Conservation (phyloP, 1,140 invertebrate genomes). For the Drosophila teissieri region DNA sequence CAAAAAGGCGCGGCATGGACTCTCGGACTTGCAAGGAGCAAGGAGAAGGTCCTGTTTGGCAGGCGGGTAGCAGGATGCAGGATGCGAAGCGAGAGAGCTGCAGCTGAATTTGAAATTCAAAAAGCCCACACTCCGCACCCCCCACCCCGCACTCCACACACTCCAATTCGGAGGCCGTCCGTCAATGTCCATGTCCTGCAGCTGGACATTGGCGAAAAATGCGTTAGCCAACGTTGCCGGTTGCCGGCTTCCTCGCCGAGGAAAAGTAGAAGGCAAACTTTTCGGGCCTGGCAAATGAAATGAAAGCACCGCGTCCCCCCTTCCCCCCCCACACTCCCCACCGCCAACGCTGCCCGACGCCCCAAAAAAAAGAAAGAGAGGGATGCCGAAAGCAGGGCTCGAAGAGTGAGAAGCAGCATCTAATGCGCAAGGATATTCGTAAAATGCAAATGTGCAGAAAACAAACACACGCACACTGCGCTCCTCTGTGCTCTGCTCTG, state of each 20-base stretch:
- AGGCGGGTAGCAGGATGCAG: slow-evolving; percentile 7
- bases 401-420: slow-evolving; percentile 53
- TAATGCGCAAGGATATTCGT: slow-evolving; percentile 84
- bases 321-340: not conserved
- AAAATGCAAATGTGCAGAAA: slow-evolving; percentile 84
- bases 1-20: slow-evolving; percentile 75
- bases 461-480: slow-evolving; percentile 58
- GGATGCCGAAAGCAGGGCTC: slow-evolving; percentile 2
- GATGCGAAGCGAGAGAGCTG: slow-evolving; percentile 43
- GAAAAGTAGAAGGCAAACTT: slow-evolving; percentile 77
- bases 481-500: not conserved
- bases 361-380: slow-evolving; percentile 13
- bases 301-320: slow-evolving; percentile 74
- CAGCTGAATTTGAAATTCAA: slow-evolving; percentile 81
- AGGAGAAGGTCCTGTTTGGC: slow-evolving; percentile 11
- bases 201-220: slow-evolving; percentile 80
- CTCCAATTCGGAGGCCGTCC: slow-evolving; percentile 19
- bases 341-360: not conserved
- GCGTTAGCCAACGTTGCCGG: slow-evolving; percentile 68
- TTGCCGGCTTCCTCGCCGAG: slow-evolving; percentile 22
- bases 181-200: slow-evolving; percentile 77
- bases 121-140: slow-evolving; percentile 58
- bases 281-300: slow-evolving; percentile 76
- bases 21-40: slow-evolving; percentile 22
- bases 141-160: not conserved